Conservation (phyloP, 2,888 invertebrate genomes). For the Andrena haemorrhoa region DNA sequence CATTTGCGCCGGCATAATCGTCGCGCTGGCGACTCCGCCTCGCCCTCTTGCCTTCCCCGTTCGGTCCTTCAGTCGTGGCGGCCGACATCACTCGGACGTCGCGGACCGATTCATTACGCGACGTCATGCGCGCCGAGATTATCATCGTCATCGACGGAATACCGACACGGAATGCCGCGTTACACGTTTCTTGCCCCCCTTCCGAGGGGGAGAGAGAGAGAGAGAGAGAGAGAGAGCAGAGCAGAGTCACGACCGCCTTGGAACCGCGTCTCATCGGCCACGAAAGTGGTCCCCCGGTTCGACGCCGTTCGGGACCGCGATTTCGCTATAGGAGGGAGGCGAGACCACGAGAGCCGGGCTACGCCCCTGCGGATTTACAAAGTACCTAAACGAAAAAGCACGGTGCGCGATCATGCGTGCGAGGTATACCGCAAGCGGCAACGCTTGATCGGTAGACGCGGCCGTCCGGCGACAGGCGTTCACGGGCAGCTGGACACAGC, state of each 20-base stretch:
- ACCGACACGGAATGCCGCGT: neutral
- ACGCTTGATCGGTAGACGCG: conserved; percentile 33
- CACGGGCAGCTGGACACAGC: conserved; percentile 22
- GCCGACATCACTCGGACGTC: neutral
- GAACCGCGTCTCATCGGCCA: too few species aligned
- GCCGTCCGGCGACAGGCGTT: conserved; percentile 19
- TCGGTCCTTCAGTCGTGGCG: neutral
- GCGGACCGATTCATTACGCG: conserved; percentile 12
- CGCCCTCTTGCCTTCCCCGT: neutral
- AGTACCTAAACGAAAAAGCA: neutral
- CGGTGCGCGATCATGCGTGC: conserved; percentile 1
- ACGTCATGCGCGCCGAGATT: neutral
- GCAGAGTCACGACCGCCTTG: too few species aligned
- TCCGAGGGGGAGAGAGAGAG: too few species aligned
- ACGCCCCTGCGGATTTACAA: conserved; percentile 9
- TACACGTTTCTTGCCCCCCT: neutral
- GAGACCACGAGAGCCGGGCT: conserved; percentile 7
- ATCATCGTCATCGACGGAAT: neutral
- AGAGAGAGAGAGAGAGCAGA: too few species aligned
- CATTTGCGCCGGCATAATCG: neutral
- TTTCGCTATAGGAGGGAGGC: neutral
- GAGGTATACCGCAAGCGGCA: conserved; percentile 19
- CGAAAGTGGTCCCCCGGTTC: too few species aligned
- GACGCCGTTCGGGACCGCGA: too few species aligned
- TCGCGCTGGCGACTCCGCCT: neutral